A percentile compares a stretch with the other conserved stretches of the same genome.
Evolutionary conservation across 2,113 vertebrate species (phyloP).

Genomic region (Sylvietta virens): DNA sequence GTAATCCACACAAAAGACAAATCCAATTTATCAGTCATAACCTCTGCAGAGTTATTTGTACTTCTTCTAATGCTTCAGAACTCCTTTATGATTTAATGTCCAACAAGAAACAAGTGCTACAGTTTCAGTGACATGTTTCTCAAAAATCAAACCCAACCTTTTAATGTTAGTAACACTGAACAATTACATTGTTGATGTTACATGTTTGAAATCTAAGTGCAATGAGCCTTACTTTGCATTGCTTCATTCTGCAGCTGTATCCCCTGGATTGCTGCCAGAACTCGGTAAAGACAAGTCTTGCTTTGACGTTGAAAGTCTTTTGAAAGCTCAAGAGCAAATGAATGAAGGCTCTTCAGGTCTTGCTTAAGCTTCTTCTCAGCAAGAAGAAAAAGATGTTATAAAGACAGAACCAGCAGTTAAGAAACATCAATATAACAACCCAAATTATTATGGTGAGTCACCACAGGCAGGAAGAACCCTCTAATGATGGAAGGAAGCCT

Average conservation of each 20-base stretch:
- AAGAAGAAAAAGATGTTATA: background rate
- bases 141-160: background rate
- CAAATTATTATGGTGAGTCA: background rate
- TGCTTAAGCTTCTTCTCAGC: conserved; percentile 41
- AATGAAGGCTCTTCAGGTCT: conserved; percentile 28
- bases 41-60: background rate
- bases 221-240: conserved; percentile 45
- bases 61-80: background rate
- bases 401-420: background rate
- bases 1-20: background rate
- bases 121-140: background rate
- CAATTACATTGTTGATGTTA: background rate
- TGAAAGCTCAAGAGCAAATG: conserved; percentile 6
- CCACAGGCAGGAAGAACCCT: background rate
- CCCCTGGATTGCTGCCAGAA: background rate
- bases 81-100: background rate
- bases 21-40: background rate
- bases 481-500: background rate
- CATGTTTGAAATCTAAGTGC: background rate
- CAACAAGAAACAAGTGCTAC: background rate
- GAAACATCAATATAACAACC: background rate
- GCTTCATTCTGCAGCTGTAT: conserved; percentile 19
- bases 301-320: background rate
- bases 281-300: background rate
- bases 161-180: background rate